These are phyloP conservation scores for Struthidea cinerea DNA, from an alignment of 2,113 vertebrate genomes.

Conservation along the genomic window DNA sequence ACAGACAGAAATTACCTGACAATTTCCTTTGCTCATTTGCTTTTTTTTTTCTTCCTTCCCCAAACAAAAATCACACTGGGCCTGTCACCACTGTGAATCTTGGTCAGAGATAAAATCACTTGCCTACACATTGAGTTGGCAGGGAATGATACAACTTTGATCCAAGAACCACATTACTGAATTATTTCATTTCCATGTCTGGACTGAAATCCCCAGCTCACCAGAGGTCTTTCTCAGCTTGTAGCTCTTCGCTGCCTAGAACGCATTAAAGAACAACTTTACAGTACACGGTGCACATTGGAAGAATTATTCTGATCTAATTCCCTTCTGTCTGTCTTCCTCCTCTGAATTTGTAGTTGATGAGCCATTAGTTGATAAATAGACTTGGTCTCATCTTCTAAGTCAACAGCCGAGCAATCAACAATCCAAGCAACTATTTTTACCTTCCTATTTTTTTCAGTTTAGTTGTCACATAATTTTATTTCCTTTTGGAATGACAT, in stretches of 20 bases:
- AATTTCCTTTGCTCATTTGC: neutral
- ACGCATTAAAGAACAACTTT: neutral
- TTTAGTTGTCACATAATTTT: neutral
- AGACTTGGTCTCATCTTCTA: neutral
- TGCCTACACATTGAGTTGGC: neutral
- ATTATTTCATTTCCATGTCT: neutral
- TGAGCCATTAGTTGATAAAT: neutral
- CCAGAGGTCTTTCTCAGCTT: neutral
- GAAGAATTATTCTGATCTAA: neutral
- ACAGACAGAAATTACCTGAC: neutral
- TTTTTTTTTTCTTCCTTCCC: neutral
- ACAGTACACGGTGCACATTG: neutral
- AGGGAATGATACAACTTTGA: neutral
- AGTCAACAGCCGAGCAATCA: neutral
- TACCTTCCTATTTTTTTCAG: neutral
- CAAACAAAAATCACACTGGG: neutral
- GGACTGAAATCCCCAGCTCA: neutral
- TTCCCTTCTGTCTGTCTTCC: neutral
- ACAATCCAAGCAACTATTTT: neutral
- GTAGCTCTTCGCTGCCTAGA: neutral
- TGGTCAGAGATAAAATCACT: neutral
- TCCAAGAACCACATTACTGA: neutral
- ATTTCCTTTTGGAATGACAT: neutral
- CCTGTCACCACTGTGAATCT: neutral
- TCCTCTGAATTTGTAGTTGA: neutral